A percentile compares a stretch with the other conserved stretches of the same genome.
phyloP scores from a whole-genome alignment of 2,113 vertebrate genomes.

The Dicrurus megarhynchus region DNA sequence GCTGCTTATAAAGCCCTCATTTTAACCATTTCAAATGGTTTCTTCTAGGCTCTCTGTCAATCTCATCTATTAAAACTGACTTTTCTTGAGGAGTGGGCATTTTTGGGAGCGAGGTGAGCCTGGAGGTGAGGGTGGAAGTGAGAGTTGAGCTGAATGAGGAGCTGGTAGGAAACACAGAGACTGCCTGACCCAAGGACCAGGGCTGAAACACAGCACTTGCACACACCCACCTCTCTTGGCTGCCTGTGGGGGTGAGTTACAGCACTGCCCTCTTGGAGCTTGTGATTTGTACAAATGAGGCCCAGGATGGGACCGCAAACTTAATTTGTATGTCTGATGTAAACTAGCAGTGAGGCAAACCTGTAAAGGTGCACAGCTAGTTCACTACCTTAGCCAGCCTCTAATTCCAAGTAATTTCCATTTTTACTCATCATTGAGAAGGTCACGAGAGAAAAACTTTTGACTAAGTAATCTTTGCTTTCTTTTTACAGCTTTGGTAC shows the following conservation, averaged over 20 bases:
- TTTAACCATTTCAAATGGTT: neutral
- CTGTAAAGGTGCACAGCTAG: neutral
- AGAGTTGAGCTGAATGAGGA: neutral
- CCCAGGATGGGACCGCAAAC: neutral
- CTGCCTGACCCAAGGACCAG: neutral
- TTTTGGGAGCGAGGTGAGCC: neutral
- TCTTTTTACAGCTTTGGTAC: neutral
- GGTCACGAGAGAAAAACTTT: neutral
- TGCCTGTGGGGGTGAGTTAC: neutral
- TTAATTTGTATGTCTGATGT: neutral
- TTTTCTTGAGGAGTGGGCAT: neutral
- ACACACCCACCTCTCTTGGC: neutral
- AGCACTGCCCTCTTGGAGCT: neutral
- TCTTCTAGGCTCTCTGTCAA: neutral
- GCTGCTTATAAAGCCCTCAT: neutral
- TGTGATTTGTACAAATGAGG: neutral
- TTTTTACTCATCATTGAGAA: neutral
- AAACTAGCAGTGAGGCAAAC: neutral
- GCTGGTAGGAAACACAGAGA: neutral
- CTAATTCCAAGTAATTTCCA: neutral
- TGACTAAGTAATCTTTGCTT: neutral
- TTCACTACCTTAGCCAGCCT: neutral
- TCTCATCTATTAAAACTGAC: neutral
- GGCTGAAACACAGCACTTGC: neutral
- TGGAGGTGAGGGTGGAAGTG: neutral